Percentiles rank a stretch among this genome's conserved stretches.
phyloP scores from a whole-genome alignment of 2,888 invertebrate genomes.

The Eristalinus aeneus region DNA sequence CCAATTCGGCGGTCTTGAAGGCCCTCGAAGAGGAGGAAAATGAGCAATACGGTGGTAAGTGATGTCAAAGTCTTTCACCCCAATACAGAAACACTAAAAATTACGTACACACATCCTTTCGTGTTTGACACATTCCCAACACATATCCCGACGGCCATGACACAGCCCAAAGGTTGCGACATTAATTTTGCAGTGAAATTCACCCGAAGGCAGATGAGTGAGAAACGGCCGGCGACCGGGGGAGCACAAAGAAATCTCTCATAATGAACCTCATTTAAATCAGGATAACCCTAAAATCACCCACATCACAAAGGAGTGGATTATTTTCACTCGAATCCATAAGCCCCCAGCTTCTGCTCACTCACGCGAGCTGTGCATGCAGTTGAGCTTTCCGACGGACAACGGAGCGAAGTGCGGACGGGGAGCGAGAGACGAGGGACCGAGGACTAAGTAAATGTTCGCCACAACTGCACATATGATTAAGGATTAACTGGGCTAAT shows the following conservation, averaged over 20 bases:
- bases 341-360: constrained; percentile 41
- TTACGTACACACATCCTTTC: not conserved
- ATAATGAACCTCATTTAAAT: constrained; percentile 33
- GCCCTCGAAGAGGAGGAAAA: constrained; percentile 93
- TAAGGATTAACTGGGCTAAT: constrained; percentile 64
- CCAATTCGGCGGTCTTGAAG: constrained; percentile 91
- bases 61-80: constrained; percentile 29
- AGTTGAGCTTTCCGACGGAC: not conserved
- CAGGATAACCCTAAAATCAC: constrained; percentile 2
- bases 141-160: too few relatives aligned
- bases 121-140: not conserved
- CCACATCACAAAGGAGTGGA: constrained; percentile 6
- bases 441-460: constrained; percentile 12
- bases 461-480: constrained; percentile 49
- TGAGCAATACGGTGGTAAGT: constrained; percentile 85
- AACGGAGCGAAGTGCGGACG: constrained; percentile 1
- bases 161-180: not conserved
- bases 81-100: not conserved
- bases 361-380: not conserved
- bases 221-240: not conserved
- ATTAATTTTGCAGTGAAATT: not conserved
- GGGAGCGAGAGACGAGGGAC: too few relatives aligned
- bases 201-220: not conserved
- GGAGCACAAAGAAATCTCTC: not conserved
- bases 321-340: constrained; percentile 39